phyloP scores from a whole-genome alignment of 2,797 vertebrate genomes.

The Sebastiscus tertius region DNA sequence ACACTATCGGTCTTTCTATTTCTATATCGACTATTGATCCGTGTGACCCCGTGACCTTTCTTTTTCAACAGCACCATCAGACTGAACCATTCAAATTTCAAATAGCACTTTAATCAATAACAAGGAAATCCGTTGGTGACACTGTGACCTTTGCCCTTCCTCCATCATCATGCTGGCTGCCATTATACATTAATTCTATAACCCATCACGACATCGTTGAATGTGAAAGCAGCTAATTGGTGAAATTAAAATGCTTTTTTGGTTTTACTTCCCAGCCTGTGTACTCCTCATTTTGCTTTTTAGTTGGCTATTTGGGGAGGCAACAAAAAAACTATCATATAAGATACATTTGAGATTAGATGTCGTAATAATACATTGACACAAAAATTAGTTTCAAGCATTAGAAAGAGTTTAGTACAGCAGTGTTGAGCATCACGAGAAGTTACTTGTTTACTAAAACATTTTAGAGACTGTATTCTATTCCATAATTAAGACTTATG shows the following conservation, averaged over 20 bases:
- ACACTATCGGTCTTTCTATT: not conserved
- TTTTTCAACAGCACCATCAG: not conserved
- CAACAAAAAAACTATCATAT: not conserved
- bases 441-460: not conserved
- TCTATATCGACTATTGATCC: conserved; percentile 28
- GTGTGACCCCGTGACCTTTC: conserved; percentile 20
- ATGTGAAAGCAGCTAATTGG: not conserved
- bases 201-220: not conserved
- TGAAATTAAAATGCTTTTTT: not conserved
- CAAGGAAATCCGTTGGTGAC: not conserved
- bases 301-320: not conserved
- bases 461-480: not conserved
- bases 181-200: not conserved
- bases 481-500: not conserved
- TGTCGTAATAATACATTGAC: not conserved
- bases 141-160: conserved; percentile 9
- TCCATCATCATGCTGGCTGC: not conserved
- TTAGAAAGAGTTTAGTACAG: not conserved
- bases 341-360: not conserved
- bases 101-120: conserved; percentile 21
- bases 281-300: not conserved
- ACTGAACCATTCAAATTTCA: conserved; percentile 4
- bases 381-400: not conserved
- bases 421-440: not conserved
- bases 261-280: not conserved